Percentiles rank a stretch among this genome's conserved stretches.
phyloP scores from a whole-genome alignment of 2,888 invertebrate genomes.

The Laothoe populi region DNA sequence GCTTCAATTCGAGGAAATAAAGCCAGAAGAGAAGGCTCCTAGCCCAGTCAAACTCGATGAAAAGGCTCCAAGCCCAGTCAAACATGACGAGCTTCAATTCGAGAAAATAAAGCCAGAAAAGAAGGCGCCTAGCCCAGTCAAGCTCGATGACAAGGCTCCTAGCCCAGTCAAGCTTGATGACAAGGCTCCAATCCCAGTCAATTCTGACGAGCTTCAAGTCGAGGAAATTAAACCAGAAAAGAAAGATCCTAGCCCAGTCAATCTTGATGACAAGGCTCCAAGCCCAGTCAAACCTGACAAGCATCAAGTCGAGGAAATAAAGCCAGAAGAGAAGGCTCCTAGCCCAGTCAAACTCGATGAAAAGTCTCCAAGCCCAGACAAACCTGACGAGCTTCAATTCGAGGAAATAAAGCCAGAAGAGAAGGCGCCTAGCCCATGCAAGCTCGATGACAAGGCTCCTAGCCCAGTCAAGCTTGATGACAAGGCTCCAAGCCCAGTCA shows the following conservation, averaged over 20 bases:
- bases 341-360: conserved; percentile 29
- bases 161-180: too few species aligned
- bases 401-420: too few species aligned
- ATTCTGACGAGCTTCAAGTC: not conserved
- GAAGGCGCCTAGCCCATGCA: too few species aligned
- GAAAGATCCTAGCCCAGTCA: conserved; percentile 24
- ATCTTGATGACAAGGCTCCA: conserved; percentile 23
- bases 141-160: conserved; percentile 14
- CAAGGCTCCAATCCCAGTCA: conserved; percentile 21
- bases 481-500: too few species aligned
- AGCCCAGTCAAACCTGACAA: conserved; percentile 21
- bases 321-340: too few species aligned
- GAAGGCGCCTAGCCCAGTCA: too few species aligned
- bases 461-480: too few species aligned
- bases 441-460: too few species aligned
- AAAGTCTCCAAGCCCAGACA: conserved; percentile 28
- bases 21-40: conserved; percentile 22
- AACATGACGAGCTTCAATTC: conserved; percentile 3
- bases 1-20: too few species aligned
- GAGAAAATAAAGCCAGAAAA: conserved; percentile 19
- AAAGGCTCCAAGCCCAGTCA: conserved; percentile 1
- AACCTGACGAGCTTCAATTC: too few species aligned
- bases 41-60: conserved; percentile 27
- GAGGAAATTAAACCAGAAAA: conserved; percentile 23
- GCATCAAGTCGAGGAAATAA: too few species aligned